Conservation (phyloP, 2,797 vertebrate genomes). For the Champsocephalus gunnari region DNA sequence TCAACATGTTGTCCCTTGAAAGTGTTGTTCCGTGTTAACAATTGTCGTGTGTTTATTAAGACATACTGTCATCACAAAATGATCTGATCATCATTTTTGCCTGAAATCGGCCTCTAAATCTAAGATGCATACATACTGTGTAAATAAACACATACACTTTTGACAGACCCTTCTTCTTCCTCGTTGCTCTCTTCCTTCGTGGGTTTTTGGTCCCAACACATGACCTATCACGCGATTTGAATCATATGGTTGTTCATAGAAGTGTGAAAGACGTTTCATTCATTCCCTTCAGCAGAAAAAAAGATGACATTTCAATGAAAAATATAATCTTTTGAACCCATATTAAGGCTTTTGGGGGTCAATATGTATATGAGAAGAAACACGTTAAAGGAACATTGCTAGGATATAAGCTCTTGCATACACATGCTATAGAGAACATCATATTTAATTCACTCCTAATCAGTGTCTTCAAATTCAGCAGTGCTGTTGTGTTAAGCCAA, state of each 20-base stretch:
- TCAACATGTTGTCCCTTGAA: too few species aligned
- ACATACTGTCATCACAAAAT: background rate
- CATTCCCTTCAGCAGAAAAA: background rate
- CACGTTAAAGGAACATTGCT: background rate
- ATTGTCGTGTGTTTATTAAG: background rate
- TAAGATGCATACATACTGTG: background rate
- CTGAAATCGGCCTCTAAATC: background rate
- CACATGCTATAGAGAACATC: too few species aligned
- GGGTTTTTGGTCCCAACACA: background rate
- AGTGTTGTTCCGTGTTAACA: too few species aligned
- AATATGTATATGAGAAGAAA: slow-evolving; percentile 1
- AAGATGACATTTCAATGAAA: slow-evolving; percentile 1
- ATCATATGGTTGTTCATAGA: slow-evolving; percentile 2
- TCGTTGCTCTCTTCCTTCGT: slow-evolving; percentile 8
- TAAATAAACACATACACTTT: slow-evolving; percentile 2
- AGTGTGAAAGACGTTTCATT: background rate
- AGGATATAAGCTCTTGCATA: slow-evolving; percentile 11
- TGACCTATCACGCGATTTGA: slow-evolving; percentile 1
- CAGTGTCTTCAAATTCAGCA: too few species aligned
- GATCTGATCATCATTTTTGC: background rate
- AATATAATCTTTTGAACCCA: background rate
- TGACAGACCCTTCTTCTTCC: slow-evolving; percentile 15
- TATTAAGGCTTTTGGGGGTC: background rate
- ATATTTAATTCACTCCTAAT: too few species aligned
- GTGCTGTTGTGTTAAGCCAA: too few species aligned